Conservation (phyloP, 2,797 vertebrate genomes). For the Carapus acus region DNA sequence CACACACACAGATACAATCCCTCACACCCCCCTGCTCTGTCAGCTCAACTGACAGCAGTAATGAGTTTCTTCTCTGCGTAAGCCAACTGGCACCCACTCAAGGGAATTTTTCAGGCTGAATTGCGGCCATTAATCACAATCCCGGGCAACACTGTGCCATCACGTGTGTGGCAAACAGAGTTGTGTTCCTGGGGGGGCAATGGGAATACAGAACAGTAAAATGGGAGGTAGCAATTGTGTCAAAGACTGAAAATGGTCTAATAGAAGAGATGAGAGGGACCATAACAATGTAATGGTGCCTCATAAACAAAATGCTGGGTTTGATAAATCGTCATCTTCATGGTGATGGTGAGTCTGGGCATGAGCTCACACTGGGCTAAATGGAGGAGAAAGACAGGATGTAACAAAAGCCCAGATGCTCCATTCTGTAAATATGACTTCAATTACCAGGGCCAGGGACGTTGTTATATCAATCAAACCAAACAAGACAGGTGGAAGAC, state of each 20-base stretch:
- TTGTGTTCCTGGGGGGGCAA: slow-evolving; percentile 39
- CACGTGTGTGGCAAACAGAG: slow-evolving; percentile 65
- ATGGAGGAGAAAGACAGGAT: slow-evolving; percentile 25
- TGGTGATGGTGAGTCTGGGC: slow-evolving; percentile 6
- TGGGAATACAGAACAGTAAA: slow-evolving; percentile 32
- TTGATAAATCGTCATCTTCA: slow-evolving; percentile 6
- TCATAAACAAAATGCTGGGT: slow-evolving; percentile 21
- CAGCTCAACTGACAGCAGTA: slow-evolving; percentile 78
- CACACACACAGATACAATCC: slow-evolving; percentile 4
- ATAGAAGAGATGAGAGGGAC: slow-evolving; percentile 14
- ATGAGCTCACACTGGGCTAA: slow-evolving; percentile 29
- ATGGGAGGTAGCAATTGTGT: slow-evolving; percentile 32
- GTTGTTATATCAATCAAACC: slow-evolving; percentile 48
- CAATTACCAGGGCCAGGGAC: slow-evolving; percentile 44
- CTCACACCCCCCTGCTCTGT: slow-evolving; percentile 58
- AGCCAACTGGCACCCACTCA: slow-evolving; percentile 82
- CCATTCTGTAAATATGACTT: slow-evolving; percentile 52
- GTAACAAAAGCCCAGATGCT: slow-evolving; percentile 42
- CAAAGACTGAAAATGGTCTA: slow-evolving; percentile 19
- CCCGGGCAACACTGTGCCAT: slow-evolving; percentile 74
- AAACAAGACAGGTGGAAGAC: slow-evolving; percentile 37
- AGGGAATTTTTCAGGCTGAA: slow-evolving; percentile 82
- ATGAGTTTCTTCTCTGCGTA: slow-evolving; percentile 77
- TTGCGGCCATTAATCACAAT: slow-evolving; percentile 85
- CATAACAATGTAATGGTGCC: slow-evolving; percentile 14